A percentile compares a stretch with the other conserved stretches of the same genome.
phyloP scores from a whole-genome alignment of 2,888 invertebrate genomes.

The Acholoe squamosa region DNA sequence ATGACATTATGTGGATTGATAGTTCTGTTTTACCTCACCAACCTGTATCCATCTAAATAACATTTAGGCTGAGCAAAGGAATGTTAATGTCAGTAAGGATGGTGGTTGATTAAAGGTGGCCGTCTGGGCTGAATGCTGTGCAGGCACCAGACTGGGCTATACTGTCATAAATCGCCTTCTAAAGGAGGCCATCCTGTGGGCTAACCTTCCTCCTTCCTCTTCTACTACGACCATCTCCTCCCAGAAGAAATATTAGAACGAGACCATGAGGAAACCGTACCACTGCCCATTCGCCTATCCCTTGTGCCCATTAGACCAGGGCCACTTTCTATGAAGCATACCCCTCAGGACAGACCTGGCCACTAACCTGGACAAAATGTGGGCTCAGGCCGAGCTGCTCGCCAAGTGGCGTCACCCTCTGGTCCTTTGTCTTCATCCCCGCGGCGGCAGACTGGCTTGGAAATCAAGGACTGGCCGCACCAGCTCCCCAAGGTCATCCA shows the following conservation, averaged over 20 bases:
- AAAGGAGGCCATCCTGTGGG: not conserved
- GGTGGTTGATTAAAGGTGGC: no score
- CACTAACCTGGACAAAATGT: slow-evolving; percentile 34
- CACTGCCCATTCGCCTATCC: not conserved
- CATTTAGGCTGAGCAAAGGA: no score
- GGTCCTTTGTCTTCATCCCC: slow-evolving; percentile 14
- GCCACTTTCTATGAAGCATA: not conserved
- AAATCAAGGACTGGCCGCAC: not conserved
- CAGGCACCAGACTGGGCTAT: not conserved
- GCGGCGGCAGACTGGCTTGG: slow-evolving; percentile 2
- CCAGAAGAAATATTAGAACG: slow-evolving; percentile 8
- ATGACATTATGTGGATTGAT: no score
- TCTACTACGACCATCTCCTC: slow-evolving; percentile 27
- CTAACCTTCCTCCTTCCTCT: not conserved
- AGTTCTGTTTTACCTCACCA: no score
- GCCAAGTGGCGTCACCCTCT: not conserved
- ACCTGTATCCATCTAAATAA: no score
- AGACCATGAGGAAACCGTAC: not conserved
- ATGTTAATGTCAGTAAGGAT: no score
- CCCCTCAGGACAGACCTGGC: not conserved
- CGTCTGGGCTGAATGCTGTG: no score
- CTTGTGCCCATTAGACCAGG: not conserved
- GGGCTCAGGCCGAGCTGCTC: not conserved
- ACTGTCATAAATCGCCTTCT: not conserved
- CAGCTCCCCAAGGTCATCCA: not conserved